A percentile compares a stretch with the other conserved stretches of the same genome.
Conservation (phyloP, 2,797 vertebrate genomes). For the Lepidocolaptes lacrymiger region DNA sequence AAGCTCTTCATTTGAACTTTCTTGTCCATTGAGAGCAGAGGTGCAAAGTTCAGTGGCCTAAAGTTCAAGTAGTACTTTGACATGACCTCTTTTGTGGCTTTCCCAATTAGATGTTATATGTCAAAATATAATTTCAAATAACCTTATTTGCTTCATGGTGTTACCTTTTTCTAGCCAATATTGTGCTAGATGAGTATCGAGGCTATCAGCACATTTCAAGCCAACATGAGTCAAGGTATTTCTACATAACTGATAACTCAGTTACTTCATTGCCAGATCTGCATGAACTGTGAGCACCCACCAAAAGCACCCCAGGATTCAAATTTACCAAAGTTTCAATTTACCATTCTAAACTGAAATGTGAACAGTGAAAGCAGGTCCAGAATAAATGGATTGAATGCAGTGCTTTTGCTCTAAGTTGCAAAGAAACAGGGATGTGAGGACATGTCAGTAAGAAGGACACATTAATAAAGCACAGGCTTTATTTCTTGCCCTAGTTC, state of each 20-base stretch:
- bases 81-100: not conserved
- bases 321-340: not conserved
- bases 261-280: not conserved
- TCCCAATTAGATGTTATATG: not conserved
- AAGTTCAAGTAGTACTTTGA: not conserved
- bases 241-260: not conserved
- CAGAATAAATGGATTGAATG: not conserved
- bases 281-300: not conserved
- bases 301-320: not conserved
- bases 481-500: not conserved
- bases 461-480: not conserved
- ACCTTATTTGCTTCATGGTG: not conserved
- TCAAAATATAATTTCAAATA: not conserved
- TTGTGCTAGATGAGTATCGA: not conserved
- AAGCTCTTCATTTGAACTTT: not conserved
- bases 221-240: not conserved
- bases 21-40: not conserved
- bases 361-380: not conserved
- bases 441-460: not conserved
- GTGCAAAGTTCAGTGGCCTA: not conserved
- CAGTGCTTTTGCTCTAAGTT: not conserved
- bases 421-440: not conserved
- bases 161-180: not conserved
- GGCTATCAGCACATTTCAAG: not conserved
- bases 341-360: not conserved